Base-by-base conservation (phyloP, 1,140 invertebrate species). In the Wasmannia auropunctata region DNA sequence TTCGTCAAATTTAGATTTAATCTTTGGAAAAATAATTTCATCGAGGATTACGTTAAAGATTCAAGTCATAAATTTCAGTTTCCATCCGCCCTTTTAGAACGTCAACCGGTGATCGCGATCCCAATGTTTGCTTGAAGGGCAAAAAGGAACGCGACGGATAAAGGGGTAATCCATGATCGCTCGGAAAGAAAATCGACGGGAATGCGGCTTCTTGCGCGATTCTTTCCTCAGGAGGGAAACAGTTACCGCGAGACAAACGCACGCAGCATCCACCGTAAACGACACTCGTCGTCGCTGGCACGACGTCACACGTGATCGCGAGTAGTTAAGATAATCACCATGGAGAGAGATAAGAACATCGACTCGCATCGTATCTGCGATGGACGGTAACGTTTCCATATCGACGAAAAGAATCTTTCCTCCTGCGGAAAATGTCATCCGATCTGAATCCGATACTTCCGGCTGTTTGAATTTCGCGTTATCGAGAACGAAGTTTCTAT, bases 121-220 rank as follows among this genome's bases (percentile, higher is more conserved):
- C 74, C 10, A 40, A 62, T 19, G 56, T 76, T 76, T 62, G 28
- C 3, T n/a, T n/a, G 56, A 22, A 31, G 25, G 56, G 16, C 16
- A 76, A 76, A 11, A 76, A 76, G 4, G 25, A 7, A 76, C 22
- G n/a, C n/a, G 56, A 25, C 25, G 74, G 56, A 76, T 62, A 76
- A 76, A 76, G 74, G 34, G 19, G 37, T 62, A 62, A 76, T 62
- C 51, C 72, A 75, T 19, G 34, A 16, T 58, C 72, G 34, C 34
- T 75, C 56, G 58, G 51, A 75, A 75, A 75, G 72, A 75, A 75
- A 75, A 75, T 76, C 22, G 74, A 76, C 54, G 34, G 51, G n/a
- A 75, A 58, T 22, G 22, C 74, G 37, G 25, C 8, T 76, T 76
- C 72, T 76, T 76, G 51, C 72, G 72, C 54, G 34, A 60, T 60